Base-by-base conservation (phyloP, 2,797 vertebrate genomes). In the Coranthus polyacanthus region DNA sequence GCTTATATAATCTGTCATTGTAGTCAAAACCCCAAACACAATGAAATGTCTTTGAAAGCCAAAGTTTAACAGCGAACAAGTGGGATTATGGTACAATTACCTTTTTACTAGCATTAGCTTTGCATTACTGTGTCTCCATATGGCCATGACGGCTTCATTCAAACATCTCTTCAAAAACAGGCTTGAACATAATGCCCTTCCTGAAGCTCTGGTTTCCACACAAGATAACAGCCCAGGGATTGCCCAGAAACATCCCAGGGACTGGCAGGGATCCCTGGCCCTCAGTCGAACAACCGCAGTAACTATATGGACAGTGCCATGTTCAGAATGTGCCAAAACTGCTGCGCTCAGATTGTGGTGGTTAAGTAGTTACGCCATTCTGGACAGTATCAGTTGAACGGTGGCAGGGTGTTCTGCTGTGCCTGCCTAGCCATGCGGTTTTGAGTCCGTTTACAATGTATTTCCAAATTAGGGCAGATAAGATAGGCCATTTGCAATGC, bases 381-480 rank as follows among this genome's bases (percentile, higher is more conserved):
- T 75, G 78, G 61, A 74, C 70, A 66, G 72, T 66, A 64, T 74
- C 72, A 55, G 63, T 52, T 66, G 43, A 71, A 50, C 43, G 46
- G 76, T 57, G 65, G 70, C 57, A 51, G 68, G 72, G 54, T 37
- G 43, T 51, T 81, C 51, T 43, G 60, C 51, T 46, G 20, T 57
- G 68, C 37, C 26, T 61, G 59, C 45, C 42, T 51, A 6, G 51
- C 69, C 67, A 72, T 76, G 72, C 26, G 72, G 72, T 82, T 80
- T 69, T 29, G 42, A 74, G 49, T 76, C 34, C 6, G 68, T 69
- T 71, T 51, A 29, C 49, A 42, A 62, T 67, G 66, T 26, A 54
- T 78, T 65, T 88, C 57, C 64, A 80, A 87, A 78, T 78, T 49
- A 59, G 55, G 68, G 47, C 52, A 49, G 85, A 88, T 85, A 86